Evolutionary conservation across 2,888 invertebrate species (phyloP), one percentile per base, ranked within the genome.

Genomic region (Thyatira batis): DNA sequence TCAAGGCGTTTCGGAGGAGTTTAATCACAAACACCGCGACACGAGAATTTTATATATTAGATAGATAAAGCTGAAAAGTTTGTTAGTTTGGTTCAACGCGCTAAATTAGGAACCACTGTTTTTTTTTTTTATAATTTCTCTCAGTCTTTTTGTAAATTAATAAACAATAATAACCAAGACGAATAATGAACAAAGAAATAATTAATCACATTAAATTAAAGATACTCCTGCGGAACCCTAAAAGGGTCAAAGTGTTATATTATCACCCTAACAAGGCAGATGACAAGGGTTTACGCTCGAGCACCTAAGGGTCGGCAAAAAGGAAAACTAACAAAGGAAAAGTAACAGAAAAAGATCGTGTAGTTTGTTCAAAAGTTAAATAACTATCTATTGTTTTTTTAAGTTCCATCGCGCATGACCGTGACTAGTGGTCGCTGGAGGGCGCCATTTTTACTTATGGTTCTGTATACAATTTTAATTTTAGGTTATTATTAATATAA

Each of bases 201-300:
- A 45, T 52, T 25, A 55, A 52, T 49, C 45, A 10, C 27, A 28
- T 39, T 52, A 55, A 20, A n/a, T n/a, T n/a, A 44, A 44, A 51
- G 51, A 46, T 52, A 20, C 50, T 52, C 20, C 27, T 27, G 50
- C 25, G 27, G 45, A 52, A 17, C 17, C 30, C 45, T 44, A 27
- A 6, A 54, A 54, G 10, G 17, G 11, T n/a, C 17, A n/a, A 20
- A 46, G 49, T 59, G 55, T 53, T 49, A 46, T 57, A 54, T 60
- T 39, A 57, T 20, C 44, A 3, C 54, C 30, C 44, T 55, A 55
- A 65, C 57, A 51, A 52, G 39, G 53, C 58, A 43, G 11, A 44
- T 52, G 55, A 64, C 61, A 23, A 60, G 57, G 57, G 65, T 68
- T 45, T 20, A 60, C 53, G 63, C 51, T 45, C 50, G 52, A 49